phyloP scores from a whole-genome alignment of 2,888 invertebrate species.

The Leptopterna dolabrata region DNA sequence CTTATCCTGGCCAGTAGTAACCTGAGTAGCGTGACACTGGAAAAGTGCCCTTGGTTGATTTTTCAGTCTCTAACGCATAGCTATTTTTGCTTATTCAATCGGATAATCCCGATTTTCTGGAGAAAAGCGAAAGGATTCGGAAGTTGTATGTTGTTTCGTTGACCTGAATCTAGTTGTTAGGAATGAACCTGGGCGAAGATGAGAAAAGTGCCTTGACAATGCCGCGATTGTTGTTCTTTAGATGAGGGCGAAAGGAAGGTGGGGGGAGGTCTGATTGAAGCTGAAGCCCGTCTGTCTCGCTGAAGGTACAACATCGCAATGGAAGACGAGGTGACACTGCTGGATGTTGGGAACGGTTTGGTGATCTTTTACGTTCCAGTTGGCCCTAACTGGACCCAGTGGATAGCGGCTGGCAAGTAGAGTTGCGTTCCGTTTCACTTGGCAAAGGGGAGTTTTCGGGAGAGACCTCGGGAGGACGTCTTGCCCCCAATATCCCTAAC shows the following conservation, averaged over 20 bases:
- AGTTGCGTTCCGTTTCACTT: conserved; percentile 52
- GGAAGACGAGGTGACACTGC: neutral
- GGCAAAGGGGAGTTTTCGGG: conserved; percentile 43
- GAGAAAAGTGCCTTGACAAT: conserved; percentile 33
- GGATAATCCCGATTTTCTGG: neutral
- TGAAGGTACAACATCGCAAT: neutral
- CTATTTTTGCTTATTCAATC: too few relatives aligned
- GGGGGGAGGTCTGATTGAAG: neutral
- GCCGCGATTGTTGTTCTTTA: conserved; percentile 24
- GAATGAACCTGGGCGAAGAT: neutral
- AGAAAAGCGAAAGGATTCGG: neutral
- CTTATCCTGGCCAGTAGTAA: too few relatives aligned
- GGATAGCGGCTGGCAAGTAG: conserved; percentile 32
- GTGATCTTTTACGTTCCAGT: conserved; percentile 54
- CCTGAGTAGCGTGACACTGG: neutral
- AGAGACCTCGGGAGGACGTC: neutral
- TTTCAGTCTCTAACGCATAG: too few relatives aligned
- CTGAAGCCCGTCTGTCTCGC: neutral
- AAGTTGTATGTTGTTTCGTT: neutral
- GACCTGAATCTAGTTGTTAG: neutral
- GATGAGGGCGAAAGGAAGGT: neutral
- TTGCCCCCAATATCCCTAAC: conserved; percentile 44
- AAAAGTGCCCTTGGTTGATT: neutral
- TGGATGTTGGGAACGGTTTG: conserved; percentile 37
- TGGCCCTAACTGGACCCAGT: conserved; percentile 51